Percentiles rank a stretch among this genome's conserved stretches.
phyloP scores from a whole-genome alignment of 2,113 vertebrate genomes.

The Siphamia tubifer region DNA sequence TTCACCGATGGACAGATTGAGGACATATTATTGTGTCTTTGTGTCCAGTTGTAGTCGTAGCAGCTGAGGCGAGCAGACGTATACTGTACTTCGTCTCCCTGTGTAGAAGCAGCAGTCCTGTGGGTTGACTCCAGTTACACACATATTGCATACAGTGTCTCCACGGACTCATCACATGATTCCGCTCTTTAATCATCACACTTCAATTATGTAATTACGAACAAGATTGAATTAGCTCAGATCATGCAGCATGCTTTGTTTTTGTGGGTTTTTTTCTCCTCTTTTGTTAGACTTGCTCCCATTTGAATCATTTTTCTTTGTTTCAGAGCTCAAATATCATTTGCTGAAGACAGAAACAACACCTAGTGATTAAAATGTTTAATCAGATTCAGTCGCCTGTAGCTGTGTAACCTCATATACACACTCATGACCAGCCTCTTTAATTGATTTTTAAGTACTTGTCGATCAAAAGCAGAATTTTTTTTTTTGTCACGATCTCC shows the following conservation, averaged over 20 bases:
- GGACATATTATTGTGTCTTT: not conserved
- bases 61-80: constrained; percentile 32
- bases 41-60: not conserved
- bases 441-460: constrained; percentile 49
- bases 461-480: constrained; percentile 9
- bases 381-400: constrained; percentile 2
- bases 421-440: not conserved
- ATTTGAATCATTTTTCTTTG: not conserved
- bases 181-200: constrained; percentile 50
- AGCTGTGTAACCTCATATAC: not conserved
- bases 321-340: not conserved
- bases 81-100: constrained; percentile 4
- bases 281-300: constrained; percentile 1
- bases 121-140: constrained; percentile 51
- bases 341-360: not conserved
- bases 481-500: not conserved
- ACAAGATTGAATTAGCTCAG: constrained; percentile 39
- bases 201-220: constrained; percentile 66
- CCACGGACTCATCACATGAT: not conserved
- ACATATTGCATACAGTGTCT: constrained; percentile 30
- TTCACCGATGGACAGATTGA: too few species aligned
- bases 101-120: constrained; percentile 39
- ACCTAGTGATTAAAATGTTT: not conserved
- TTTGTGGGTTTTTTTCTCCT: too few species aligned
- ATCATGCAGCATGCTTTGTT: constrained; percentile 7